These are phyloP conservation scores for Acrossocheilus fasciatus DNA, from an alignment of 2,797 vertebrate genomes.

Conservation along the genomic window DNA sequence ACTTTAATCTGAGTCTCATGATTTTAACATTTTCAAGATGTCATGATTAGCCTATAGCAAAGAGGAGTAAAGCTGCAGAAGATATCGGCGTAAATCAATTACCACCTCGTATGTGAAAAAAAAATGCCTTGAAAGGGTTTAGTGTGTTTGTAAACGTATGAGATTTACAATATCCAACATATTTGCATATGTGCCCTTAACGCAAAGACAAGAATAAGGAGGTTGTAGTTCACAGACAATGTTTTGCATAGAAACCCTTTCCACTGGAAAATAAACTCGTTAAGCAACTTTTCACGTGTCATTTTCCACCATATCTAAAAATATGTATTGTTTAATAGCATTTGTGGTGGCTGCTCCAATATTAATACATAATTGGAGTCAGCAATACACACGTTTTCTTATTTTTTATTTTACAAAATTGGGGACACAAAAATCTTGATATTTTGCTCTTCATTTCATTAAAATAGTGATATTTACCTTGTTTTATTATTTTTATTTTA, in stretches of 20 bases:
- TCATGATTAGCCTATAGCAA: not conserved
- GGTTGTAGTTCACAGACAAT: not conserved
- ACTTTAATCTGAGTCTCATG: too few relatives aligned
- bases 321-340: not conserved
- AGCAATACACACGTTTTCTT: too few relatives aligned
- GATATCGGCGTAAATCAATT: not conserved
- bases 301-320: not conserved
- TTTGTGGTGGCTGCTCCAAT: not conserved
- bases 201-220: too few relatives aligned
- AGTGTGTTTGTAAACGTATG: not conserved
- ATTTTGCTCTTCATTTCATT: not conserved
- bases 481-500: not conserved
- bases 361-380: too few relatives aligned
- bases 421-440: not conserved
- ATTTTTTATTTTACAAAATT: not conserved
- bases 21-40: too few relatives aligned
- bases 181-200: too few relatives aligned
- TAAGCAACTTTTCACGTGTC: not conserved
- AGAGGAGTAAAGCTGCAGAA: not conserved
- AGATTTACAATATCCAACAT: not conserved
- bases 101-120: not conserved
- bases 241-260: not conserved
- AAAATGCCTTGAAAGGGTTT: not conserved
- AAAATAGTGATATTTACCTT: not conserved
- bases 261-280: not conserved